Conservation (phyloP, 2,113 vertebrate species). For the Lampris incognitus region DNA sequence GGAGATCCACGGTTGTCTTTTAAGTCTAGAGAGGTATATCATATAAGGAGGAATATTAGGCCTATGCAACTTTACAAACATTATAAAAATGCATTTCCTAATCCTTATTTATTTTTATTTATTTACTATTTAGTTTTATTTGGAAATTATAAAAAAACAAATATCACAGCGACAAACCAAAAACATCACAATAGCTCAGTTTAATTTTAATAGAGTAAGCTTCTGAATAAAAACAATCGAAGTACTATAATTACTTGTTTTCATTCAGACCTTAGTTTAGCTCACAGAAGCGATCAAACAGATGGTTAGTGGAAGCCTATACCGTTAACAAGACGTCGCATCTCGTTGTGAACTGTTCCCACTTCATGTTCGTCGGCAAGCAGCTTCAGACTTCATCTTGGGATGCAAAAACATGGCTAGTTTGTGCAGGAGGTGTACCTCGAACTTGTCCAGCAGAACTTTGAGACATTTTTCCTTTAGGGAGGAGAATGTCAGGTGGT, state of each 20-base stretch:
- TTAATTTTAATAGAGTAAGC: neutral
- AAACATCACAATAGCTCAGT: neutral
- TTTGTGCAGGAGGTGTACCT: constrained; percentile 9
- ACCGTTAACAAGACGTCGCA: constrained; percentile 16
- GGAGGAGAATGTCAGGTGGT: no score
- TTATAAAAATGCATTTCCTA: neutral
- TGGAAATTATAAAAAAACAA: neutral
- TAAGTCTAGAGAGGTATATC: neutral
- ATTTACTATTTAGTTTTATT: no score
- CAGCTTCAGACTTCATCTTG: constrained; percentile 23
- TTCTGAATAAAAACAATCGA: neutral
- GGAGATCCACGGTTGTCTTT: constrained; percentile 22
- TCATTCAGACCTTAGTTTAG: no score
- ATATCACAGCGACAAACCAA: neutral
- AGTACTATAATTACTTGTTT: no score
- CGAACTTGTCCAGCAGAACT: constrained; percentile 18
- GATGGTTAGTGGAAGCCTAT: no score
- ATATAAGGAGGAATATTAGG: neutral
- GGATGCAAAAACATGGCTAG: constrained; percentile 27
- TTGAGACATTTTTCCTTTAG: neutral
- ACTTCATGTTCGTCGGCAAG: constrained; percentile 20
- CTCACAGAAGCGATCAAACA: no score
- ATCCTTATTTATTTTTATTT: neutral
- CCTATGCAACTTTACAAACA: neutral
- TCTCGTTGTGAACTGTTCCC: constrained; percentile 23